Evolutionary conservation across 2,113 vertebrate species (phyloP).

Genomic region (Hyaena hyaena): DNA sequence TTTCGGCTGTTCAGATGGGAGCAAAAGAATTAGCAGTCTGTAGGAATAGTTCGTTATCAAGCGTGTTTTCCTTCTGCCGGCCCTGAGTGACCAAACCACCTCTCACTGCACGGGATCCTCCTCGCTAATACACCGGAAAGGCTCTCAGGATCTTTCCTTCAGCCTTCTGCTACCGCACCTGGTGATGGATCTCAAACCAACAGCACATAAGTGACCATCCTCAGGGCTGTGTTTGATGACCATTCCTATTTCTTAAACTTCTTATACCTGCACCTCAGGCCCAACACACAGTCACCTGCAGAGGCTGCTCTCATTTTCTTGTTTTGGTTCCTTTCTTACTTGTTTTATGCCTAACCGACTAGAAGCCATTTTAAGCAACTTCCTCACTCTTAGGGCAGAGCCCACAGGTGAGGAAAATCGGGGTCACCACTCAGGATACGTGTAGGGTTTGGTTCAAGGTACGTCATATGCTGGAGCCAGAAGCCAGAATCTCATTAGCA

Average conservation of each 20-base stretch:
- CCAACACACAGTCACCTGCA: neutral
- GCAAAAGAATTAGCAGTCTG: neutral
- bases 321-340: neutral
- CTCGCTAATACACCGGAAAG: neutral
- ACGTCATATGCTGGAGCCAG: neutral
- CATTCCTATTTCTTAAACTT: neutral
- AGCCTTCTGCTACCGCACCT: neutral
- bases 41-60: neutral
- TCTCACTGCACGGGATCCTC: neutral
- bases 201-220: neutral
- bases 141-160: neutral
- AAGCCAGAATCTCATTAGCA: constrained; percentile 20
- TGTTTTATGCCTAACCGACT: neutral
- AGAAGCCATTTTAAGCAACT: neutral
- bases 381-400: neutral
- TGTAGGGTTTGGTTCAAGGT: neutral
- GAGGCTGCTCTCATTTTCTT: neutral
- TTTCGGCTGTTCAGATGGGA: neutral
- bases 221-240: neutral
- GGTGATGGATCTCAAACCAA: neutral
- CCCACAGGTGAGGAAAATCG: neutral
- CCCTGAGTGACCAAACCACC: neutral
- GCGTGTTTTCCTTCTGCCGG: neutral
- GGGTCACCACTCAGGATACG: neutral
- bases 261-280: neutral